These are phyloP conservation scores for Bombus vancouverensis DNA, from an alignment of 1,140 invertebrate species.

Conservation along the genomic window DNA sequence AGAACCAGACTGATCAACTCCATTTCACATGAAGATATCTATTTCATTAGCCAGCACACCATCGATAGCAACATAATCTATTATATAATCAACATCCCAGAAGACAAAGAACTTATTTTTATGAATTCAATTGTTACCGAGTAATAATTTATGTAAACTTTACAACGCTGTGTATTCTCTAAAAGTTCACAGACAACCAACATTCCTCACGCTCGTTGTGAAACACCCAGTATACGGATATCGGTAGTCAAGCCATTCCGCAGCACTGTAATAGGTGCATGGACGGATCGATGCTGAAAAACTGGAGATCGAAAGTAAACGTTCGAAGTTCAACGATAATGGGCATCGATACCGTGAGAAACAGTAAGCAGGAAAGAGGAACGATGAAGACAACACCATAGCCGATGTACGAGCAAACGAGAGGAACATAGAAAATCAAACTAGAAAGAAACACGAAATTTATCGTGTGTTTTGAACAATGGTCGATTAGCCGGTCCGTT, in stretches of 20 bases:
- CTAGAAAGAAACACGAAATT: not conserved
- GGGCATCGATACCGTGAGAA: not conserved
- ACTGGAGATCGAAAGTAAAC: constrained; percentile 40
- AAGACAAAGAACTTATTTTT: too few species aligned
- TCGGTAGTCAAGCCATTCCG: not conserved
- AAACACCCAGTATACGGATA: not conserved
- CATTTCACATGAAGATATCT: too few species aligned
- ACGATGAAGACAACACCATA: not conserved
- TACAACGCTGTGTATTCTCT: not conserved
- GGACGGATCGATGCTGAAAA: constrained; percentile 22
- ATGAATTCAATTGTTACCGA: too few species aligned
- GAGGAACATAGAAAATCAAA: not conserved
- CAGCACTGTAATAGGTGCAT: constrained; percentile 18
- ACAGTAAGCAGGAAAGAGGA: not conserved
- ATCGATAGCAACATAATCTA: too few species aligned
- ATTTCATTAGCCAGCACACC: too few species aligned
- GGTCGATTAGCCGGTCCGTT: not conserved
- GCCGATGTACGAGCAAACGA: too few species aligned
- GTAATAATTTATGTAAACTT: too few species aligned
- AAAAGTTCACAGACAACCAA: not conserved
- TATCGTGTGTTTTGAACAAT: not conserved
- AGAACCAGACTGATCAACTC: too few species aligned
- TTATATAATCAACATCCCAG: too few species aligned
- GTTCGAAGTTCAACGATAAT: constrained; percentile 38
- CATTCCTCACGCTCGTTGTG: not conserved